Conservation (phyloP, 2,888 invertebrate species). For the Esperia sulphurella region DNA sequence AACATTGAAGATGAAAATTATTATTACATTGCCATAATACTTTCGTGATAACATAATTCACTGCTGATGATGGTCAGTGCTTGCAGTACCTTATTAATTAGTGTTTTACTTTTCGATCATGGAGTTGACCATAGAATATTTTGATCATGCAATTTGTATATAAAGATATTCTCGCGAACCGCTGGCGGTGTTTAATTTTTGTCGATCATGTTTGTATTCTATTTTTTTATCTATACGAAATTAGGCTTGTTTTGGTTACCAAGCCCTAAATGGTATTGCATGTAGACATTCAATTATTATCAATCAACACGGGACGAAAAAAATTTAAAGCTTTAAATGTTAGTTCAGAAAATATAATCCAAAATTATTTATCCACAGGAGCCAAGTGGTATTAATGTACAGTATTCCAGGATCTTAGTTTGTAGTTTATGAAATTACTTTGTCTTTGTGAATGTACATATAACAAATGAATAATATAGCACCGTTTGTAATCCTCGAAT, state of each 20-base stretch:
- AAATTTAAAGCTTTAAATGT: constrained; percentile 10
- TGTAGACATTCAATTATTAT: constrained; percentile 29
- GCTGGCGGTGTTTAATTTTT: constrained; percentile 55
- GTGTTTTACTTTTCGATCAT: constrained; percentile 12
- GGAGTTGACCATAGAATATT: background rate
- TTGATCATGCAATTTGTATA: background rate
- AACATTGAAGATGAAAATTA: constrained; percentile 44
- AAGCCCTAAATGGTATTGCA: constrained; percentile 28
- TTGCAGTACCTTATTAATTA: constrained; percentile 11
- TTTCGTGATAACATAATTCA: constrained; percentile 28
- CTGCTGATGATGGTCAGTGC: constrained; percentile 11
- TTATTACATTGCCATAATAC: constrained; percentile 38
- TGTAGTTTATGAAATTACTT: constrained; percentile 45
- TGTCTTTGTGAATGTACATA: constrained; percentile 51
- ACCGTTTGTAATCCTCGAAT: constrained; percentile 58
- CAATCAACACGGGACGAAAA: constrained; percentile 5
- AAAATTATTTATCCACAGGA: constrained; percentile 3
- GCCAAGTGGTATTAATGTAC: constrained; percentile 15
- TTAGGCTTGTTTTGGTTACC: constrained; percentile 18
- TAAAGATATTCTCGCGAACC: constrained; percentile 29
- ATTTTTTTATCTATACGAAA: constrained; percentile 27
- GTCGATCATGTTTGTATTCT: constrained; percentile 39
- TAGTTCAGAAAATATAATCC: background rate
- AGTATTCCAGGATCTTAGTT: constrained; percentile 38
- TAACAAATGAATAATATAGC: constrained; percentile 54